Evolutionary conservation across 92 coral and sea anemone species (phyloP).

Genomic region (Plumapathes pennacea): DNA sequence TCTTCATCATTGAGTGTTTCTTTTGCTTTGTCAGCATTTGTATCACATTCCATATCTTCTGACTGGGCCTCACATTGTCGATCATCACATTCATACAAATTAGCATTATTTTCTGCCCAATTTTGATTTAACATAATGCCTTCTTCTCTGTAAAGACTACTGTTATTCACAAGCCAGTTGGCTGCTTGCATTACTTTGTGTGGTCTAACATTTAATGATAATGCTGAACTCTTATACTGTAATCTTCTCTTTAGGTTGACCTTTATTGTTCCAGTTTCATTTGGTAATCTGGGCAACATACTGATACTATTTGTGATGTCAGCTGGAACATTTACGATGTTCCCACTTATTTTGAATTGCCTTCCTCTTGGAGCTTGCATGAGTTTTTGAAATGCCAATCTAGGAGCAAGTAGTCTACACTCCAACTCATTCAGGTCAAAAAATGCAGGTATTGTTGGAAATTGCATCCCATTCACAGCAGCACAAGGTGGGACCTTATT

Average conservation of each 20-base stretch:
- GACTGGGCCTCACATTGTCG: background rate
- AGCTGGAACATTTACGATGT: slow-evolving; percentile 54
- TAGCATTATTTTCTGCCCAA: slow-evolving; percentile 25
- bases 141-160: slow-evolving; percentile 52
- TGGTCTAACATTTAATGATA: slow-evolving; percentile 48
- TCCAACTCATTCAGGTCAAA: slow-evolving; percentile 25
- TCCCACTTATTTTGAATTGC: slow-evolving; percentile 46
- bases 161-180: slow-evolving; percentile 43
- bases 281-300: slow-evolving; percentile 55
- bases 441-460: slow-evolving; percentile 34
- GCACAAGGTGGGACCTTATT: slow-evolving; percentile 46
- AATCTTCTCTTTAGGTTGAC: slow-evolving; percentile 42
- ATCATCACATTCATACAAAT: background rate
- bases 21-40: slow-evolving; percentile 28
- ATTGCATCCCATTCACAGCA: slow-evolving; percentile 45
- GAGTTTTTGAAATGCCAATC: slow-evolving; percentile 62
- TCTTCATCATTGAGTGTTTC: slow-evolving; percentile 24
- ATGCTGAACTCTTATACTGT: slow-evolving; percentile 66
- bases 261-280: slow-evolving; percentile 51
- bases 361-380: slow-evolving; percentile 64
- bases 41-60: slow-evolving; percentile 13
- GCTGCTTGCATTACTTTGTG: slow-evolving; percentile 49
- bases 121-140: slow-evolving; percentile 42
- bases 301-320: slow-evolving; percentile 51
- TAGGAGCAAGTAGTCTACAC: slow-evolving; percentile 44